These are phyloP conservation scores for Balearica regulorum DNA, from an alignment of 2,797 vertebrate species.

Conservation along the genomic window DNA sequence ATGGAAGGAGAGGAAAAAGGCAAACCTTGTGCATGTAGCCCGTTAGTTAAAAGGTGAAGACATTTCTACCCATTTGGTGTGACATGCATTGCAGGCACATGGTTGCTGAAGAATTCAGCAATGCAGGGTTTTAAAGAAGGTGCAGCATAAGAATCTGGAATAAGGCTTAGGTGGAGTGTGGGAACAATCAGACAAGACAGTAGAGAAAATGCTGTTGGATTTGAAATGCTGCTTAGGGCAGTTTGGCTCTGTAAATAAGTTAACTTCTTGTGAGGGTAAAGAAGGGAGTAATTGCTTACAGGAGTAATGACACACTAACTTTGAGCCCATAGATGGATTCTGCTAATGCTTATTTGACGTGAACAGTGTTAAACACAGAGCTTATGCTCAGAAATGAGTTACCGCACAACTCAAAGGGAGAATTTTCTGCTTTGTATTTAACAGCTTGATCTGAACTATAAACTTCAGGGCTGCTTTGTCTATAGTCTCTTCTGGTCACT, in stretches of 20 bases:
- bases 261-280: not conserved
- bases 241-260: not conserved
- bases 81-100: not conserved
- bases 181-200: not conserved
- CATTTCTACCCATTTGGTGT: not conserved
- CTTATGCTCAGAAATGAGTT: not conserved
- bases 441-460: not conserved
- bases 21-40: fast-evolving
- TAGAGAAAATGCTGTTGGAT: not conserved
- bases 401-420: not conserved
- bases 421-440: not conserved
- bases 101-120: not conserved
- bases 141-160: not conserved
- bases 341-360: not conserved
- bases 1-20: not conserved
- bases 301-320: not conserved
- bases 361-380: not conserved
- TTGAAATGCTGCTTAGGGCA: not conserved
- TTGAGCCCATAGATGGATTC: not conserved
- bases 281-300: not conserved
- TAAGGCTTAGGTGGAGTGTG: not conserved
- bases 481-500: not conserved
- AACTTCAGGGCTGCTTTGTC: not conserved
- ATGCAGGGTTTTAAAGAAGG: not conserved
- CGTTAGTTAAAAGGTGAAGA: not conserved